These are phyloP conservation scores for Euplexia lucipara DNA, from an alignment of 2,888 invertebrate genomes.

Conservation along the genomic window DNA sequence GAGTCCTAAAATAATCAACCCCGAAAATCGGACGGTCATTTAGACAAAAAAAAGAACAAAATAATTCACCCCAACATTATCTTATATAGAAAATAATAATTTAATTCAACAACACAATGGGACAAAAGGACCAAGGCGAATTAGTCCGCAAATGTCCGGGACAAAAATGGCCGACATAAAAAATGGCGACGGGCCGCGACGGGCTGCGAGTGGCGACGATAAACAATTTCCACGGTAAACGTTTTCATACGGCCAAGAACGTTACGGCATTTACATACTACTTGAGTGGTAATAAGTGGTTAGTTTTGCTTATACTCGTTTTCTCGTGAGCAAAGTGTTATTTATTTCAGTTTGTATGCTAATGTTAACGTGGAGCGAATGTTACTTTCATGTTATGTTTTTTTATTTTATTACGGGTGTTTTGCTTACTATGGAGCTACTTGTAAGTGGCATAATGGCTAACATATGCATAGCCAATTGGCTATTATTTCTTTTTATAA, in stretches of 20 bases:
- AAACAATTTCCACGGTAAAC: constrained; percentile 62
- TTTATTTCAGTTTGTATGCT: constrained; percentile 53
- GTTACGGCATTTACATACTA: constrained; percentile 51
- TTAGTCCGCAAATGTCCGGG: constrained; percentile 64
- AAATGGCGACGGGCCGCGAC: constrained; percentile 57
- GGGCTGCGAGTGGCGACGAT: constrained; percentile 37
- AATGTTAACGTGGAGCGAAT: constrained; percentile 31
- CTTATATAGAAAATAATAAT: constrained; percentile 65
- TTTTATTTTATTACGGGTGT: constrained; percentile 27
- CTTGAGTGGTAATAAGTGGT: constrained; percentile 53
- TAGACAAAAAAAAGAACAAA: constrained; percentile 37
- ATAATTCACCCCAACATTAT: constrained; percentile 45
- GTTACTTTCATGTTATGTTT: constrained; percentile 16
- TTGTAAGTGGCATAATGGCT: constrained; percentile 6
- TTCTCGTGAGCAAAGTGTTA: constrained; percentile 31
- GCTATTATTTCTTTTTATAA: constrained; percentile 10
- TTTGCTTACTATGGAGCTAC: constrained; percentile 3
- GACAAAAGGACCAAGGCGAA: constrained; percentile 63
- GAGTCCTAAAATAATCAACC: not conserved
- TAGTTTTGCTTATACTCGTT: constrained; percentile 48
- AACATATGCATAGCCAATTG: not conserved
- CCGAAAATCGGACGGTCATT: not conserved
- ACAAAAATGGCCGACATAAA: constrained; percentile 61
- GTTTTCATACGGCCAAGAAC: constrained; percentile 44
- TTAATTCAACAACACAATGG: constrained; percentile 71